Conservation (phyloP, 2,888 invertebrate genomes). For the Brachylomia viminalis region DNA sequence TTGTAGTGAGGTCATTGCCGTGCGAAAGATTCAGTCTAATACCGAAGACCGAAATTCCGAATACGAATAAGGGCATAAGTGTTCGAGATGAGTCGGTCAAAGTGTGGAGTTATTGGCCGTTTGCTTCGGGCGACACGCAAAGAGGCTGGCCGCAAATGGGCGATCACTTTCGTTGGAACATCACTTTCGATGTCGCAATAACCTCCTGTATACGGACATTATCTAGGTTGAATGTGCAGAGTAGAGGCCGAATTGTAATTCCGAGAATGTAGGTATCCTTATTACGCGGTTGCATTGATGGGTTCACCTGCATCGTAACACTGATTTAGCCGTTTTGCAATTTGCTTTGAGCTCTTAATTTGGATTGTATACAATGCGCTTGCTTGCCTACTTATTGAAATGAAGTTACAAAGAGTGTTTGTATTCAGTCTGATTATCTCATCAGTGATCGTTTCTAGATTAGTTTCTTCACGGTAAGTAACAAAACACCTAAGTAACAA, state of each 20-base stretch:
- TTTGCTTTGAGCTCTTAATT: constrained; percentile 42
- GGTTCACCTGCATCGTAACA: constrained; percentile 51
- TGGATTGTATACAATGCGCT: constrained; percentile 31
- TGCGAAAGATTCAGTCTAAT: constrained; percentile 40
- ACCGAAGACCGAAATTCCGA: constrained; percentile 17
- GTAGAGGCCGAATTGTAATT: constrained; percentile 67
- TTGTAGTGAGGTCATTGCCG: constrained; percentile 53
- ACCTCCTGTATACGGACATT: constrained; percentile 52
- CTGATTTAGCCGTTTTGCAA: constrained; percentile 56
- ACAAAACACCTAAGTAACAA: neutral
- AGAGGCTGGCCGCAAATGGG: constrained; percentile 65
- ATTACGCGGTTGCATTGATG: constrained; percentile 62
- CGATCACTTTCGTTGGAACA: constrained; percentile 77
- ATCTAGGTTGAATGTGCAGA: constrained; percentile 69
- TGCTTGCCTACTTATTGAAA: constrained; percentile 20
- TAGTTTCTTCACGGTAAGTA: constrained; percentile 16
- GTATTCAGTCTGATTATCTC: constrained; percentile 25
- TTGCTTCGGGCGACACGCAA: constrained; percentile 67
- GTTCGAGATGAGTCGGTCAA: constrained; percentile 64
- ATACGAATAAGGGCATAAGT: constrained; percentile 56
- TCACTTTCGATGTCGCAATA: constrained; percentile 75
- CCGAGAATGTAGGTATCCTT: constrained; percentile 59
- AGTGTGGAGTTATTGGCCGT: constrained; percentile 61
- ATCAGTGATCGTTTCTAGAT: constrained; percentile 21
- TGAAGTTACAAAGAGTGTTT: constrained; percentile 21